Evolutionary conservation across 1,140 invertebrate species (phyloP).

Genomic region (Hermatobates lingyangjiaoensis): DNA sequence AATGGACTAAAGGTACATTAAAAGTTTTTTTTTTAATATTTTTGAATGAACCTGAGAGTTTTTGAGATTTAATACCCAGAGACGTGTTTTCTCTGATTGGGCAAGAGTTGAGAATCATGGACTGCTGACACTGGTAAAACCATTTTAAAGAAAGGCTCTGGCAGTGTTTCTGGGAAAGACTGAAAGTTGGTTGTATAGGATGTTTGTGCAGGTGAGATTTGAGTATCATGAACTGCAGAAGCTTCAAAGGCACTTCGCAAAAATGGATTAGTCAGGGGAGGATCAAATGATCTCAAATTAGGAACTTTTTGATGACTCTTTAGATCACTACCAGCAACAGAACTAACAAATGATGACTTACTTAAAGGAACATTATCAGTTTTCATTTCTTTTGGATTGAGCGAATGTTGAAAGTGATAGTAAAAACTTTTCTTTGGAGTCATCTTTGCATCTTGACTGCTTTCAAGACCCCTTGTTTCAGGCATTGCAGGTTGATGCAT

Average conservation of each 20-base stretch:
- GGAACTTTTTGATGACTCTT: background rate
- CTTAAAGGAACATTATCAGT: background rate
- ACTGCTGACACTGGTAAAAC: background rate
- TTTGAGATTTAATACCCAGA: too few relatives aligned
- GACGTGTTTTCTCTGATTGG: too few relatives aligned
- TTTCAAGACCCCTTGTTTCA: background rate
- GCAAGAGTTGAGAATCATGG: too few relatives aligned
- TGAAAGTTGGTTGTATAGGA: background rate
- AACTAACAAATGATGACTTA: background rate
- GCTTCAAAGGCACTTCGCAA: too few relatives aligned
- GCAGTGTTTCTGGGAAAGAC: background rate
- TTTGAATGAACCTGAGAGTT: too few relatives aligned
- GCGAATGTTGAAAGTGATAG: slow-evolving; percentile 10
- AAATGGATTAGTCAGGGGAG: background rate
- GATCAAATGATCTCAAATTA: background rate
- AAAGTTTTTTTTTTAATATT: too few relatives aligned
- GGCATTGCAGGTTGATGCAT: background rate
- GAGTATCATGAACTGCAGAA: slow-evolving; percentile 19
- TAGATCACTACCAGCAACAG: background rate
- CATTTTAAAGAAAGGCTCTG: too few relatives aligned
- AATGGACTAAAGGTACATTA: too few relatives aligned
- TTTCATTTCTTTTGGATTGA: background rate
- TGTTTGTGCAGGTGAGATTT: slow-evolving; percentile 16
- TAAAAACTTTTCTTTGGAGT: slow-evolving; percentile 8
- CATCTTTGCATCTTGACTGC: background rate